Percentiles rank a stretch among this genome's conserved stretches.
These are phyloP conservation scores for Deroplatys truncata DNA, from an alignment of 2,888 invertebrate genomes.

Conservation along the genomic window DNA sequence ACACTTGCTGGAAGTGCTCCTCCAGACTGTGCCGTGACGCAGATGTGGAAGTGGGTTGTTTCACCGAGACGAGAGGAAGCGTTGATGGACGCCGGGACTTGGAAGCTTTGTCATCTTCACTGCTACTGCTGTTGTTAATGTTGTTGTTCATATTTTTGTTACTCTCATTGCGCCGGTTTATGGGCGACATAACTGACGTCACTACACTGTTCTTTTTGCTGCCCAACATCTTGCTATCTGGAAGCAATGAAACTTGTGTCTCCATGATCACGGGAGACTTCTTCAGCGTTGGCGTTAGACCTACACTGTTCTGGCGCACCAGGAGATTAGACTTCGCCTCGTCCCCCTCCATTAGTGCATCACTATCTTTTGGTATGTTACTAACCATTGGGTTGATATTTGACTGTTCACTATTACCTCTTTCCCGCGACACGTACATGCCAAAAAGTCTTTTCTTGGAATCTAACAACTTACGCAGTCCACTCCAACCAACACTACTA, in stretches of 20 bases:
- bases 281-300: slow-evolving; percentile 6
- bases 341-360: slow-evolving; percentile 13
- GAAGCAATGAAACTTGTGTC: slow-evolving; percentile 39
- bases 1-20: slow-evolving; percentile 72
- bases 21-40: slow-evolving; percentile 62
- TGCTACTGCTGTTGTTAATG: slow-evolving; percentile 35
- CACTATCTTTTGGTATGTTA: not conserved
- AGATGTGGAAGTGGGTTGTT: slow-evolving; percentile 28
- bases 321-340: slow-evolving; percentile 32
- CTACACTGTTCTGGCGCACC: slow-evolving; percentile 17
- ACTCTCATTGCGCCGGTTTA: slow-evolving; percentile 42
- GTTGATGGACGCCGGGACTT: slow-evolving; percentile 44
- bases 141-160: slow-evolving; percentile 38
- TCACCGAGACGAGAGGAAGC: slow-evolving; percentile 41
- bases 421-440: slow-evolving; percentile 1
- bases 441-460: slow-evolving; percentile 29
- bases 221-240: slow-evolving; percentile 38
- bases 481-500: slow-evolving; percentile 47
- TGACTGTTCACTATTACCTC: not conserved
- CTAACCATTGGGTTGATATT: not conserved
- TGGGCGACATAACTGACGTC: slow-evolving; percentile 48
- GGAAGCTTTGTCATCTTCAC: slow-evolving; percentile 13
- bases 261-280: slow-evolving; percentile 40
- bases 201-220: slow-evolving; percentile 40
- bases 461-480: slow-evolving; percentile 48